These are phyloP conservation scores for Zapornia atra DNA, from an alignment of 2,113 vertebrate genomes.

Conservation along the genomic window DNA sequence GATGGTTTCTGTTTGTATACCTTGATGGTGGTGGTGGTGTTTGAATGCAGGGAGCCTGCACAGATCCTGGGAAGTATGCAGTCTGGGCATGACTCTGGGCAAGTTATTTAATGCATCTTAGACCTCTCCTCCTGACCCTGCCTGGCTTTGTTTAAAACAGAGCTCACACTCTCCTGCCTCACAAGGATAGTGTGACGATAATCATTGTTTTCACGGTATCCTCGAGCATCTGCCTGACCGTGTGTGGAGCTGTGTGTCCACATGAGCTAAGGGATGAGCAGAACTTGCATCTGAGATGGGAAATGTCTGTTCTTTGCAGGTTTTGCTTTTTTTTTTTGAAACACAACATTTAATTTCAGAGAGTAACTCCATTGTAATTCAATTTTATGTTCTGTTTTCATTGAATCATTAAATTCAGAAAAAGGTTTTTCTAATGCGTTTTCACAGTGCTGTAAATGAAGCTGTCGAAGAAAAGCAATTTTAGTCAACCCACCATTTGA, in stretches of 20 bases:
- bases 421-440: not conserved
- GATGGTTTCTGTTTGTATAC: not conserved
- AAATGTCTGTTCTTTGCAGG: not conserved
- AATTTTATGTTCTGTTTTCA: constrained; percentile 23
- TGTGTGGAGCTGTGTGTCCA: rapidly evolving
- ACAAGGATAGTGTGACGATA: not conserved
- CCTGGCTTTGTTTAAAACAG: not conserved
- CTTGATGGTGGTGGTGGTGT: not conserved
- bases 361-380: not conserved
- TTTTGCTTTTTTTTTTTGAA: not conserved
- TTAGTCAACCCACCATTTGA: not conserved
- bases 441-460: not conserved
- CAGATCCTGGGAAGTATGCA: not conserved
- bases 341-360: not conserved
- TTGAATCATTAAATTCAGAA: not conserved
- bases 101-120: not conserved
- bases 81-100: not conserved
- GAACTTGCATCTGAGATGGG: not conserved
- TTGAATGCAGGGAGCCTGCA: not conserved
- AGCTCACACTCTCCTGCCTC: not conserved
- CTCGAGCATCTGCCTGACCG: rapidly evolving
- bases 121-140: not conserved
- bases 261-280: not conserved
- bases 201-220: rapidly evolving
- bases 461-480: not conserved